Evolutionary conservation across 2,888 invertebrate species (phyloP), one percentile per base, ranked within the genome.

Genomic region (Eupithecia subfuscata): DNA sequence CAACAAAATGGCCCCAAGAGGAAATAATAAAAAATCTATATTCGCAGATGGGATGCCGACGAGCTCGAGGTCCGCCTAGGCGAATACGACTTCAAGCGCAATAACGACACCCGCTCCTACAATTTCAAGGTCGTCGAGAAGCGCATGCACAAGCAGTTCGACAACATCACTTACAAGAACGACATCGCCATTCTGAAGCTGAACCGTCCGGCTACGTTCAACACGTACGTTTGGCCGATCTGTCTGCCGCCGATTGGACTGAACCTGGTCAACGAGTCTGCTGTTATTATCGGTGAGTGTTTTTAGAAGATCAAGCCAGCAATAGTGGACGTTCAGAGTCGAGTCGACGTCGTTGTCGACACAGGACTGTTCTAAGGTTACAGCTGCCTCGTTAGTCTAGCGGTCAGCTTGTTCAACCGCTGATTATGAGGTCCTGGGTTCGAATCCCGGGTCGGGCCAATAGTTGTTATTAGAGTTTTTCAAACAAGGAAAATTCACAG

Each of bases 161-260:
- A 97, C 83, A 86, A 95, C 1, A 87, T 95, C 0, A 97, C 96
- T 76, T 97, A 97, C 86, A 96, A 96, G 79, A 96, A 98, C 85
- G 98, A 98, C 84, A 97, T 98, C 71, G 97, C 97, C 0, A 95
- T 98, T 56, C 82, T 98, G 65, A 96, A 96, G 83, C 91, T 98
- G 71, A 95, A 96, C 78, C 91, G 96, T 12, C 95, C 96, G 0
- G 96, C 97, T 0, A 90, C 96, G 8, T 98, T 97, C 87, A 97
- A 97, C 83, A 96, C 96, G 0, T 97, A 97, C 84, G 97, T 98
- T 71, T 97, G 97, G 97, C 98, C 98, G 0, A 96, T 98, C 73
- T 98, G 98, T 87, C 95, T 98, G 79, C 98, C 98, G 0, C 97
- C 97, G 0, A 83, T 95, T 0, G 96, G 95, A 2, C 86, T 96